Base-by-base conservation (phyloP, 2,888 invertebrate genomes). In the Dinocampus coccinellae region DNA sequence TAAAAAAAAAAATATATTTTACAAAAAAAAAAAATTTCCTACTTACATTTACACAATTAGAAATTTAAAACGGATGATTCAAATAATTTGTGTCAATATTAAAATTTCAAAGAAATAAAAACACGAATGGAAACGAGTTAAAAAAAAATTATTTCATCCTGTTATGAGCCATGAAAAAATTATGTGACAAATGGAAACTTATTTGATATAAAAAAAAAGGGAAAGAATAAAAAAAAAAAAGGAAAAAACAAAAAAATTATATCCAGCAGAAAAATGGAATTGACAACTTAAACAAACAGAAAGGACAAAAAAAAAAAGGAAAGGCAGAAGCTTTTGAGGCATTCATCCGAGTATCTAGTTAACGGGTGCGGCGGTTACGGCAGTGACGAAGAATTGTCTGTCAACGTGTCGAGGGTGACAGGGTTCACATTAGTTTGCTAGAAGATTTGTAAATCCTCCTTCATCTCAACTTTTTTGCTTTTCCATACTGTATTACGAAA, bases 361-460 rank as follows among this genome's bases (percentile, higher is more conserved):
- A 70, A 70, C 69, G 58, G 57, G 58, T 47, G 55, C 58, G 57
- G 69, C 64, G 57, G 63, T 70, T 64, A 58, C 42, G 33, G 42
- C 55, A 64, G 63, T 64, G 69, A 70, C 63, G 58, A 57, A 64
- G 42, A 64, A 58, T 24, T 64, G 63, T 26, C 22, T 57, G 64
- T 70, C 69, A 70, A 24, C 57, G 57, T 64, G 64, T 57, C 53
- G 57, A 64, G 55, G 64, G 42, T 64, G 39, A 70, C 69, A 63
- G 69, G 69, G 69, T 70, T 47, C 39, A 69, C 55, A 70, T 70
- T 53, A 55, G 62, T 70, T 63, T 64, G 20, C 34, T 9, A 3
- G 34, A 53, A 55, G 34, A 66, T 66, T 66, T 66, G 55, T 57
- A 57, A 66, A 66, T 57, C 36, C 20, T 57, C 52, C 11, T 26